Evolutionary conservation across 2,888 invertebrate genomes (phyloP).

Genomic region (Cyclophora punctaria): DNA sequence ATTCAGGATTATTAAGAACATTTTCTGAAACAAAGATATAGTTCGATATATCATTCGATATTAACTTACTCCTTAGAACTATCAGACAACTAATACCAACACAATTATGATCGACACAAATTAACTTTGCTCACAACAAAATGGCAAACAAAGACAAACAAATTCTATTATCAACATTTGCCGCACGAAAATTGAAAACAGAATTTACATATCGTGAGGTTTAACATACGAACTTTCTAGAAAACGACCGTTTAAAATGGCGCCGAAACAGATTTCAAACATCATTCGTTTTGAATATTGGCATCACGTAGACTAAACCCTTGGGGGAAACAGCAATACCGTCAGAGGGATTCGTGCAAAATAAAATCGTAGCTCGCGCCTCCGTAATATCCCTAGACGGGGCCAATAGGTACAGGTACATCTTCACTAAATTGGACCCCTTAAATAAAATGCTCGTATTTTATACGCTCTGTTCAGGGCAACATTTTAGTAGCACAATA

Average conservation of each 20-base stretch:
- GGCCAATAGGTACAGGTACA: constrained; percentile 51
- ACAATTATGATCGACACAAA: too few species aligned
- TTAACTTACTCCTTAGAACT: too few species aligned
- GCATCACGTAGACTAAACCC: constrained; percentile 61
- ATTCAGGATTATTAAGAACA: too few species aligned
- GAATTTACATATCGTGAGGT: constrained; percentile 49
- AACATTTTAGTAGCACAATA: constrained; percentile 34
- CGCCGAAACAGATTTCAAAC: constrained; percentile 59
- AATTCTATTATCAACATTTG: constrained; percentile 25
- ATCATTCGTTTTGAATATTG: constrained; percentile 68
- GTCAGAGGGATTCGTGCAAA: constrained; percentile 43
- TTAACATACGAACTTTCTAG: constrained; percentile 41
- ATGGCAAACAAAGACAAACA: constrained; percentile 23
- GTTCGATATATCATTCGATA: too few species aligned
- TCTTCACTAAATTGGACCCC: constrained; percentile 58
- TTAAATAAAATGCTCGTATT: constrained; percentile 48
- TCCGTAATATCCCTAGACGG: constrained; percentile 55
- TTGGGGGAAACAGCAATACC: constrained; percentile 57
- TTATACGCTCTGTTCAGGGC: constrained; percentile 26
- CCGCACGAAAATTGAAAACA: constrained; percentile 46
- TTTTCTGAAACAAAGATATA: too few species aligned
- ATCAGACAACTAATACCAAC: too few species aligned
- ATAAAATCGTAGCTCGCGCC: constrained; percentile 59
- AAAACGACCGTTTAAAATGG: constrained; percentile 51
- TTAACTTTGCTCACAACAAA: constrained; percentile 6